Evolutionary conservation across 1,140 invertebrate genomes (phyloP), one percentile per base, ranked within the genome.

Genomic region (Cherax destructor): DNA sequence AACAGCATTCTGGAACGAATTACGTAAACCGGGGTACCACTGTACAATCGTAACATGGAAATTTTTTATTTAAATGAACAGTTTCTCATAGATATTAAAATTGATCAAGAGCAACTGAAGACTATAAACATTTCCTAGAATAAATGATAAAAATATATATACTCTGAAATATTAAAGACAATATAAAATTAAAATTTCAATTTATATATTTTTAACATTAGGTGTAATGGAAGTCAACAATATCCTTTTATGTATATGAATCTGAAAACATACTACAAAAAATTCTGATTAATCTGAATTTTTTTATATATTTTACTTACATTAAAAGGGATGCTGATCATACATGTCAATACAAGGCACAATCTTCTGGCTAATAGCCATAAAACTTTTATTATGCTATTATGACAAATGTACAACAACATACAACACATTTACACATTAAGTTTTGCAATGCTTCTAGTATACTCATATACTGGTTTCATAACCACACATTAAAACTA

Each of bases 321-420:
- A 74, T 11, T 30, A 21, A 74, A 74, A 1, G 61, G 21, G 69
- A 41, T 30, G 16, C 24, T 30, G 69, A 74, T 11, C 69, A 74
- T 9, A 30, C 9, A 74, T 74, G 69, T n/a, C 69, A 74, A 30
- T 74, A 74, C 69, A 74, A 74, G 69, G 69, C 69, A 74, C 69
- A 74, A 74, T 74, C 24, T 74, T 74, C 69, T 5, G 24, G 69
- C 24, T 74, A 30, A 74, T 21, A 74, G 2, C 69, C 21, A 74
- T 10, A 74, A 30, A 30, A 74, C 30, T 21, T 74, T 5, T 30
- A 7, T 21, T 10, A 74, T 74, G 21, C 21, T 9, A 30, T 74
- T 7, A 30, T 30, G 30, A 30, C 6, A 10, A 24, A 74, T 41
- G 30, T 41, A 41, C 30, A 41, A 41, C n/a, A 74, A 74, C 11